Evolutionary conservation across 2,888 invertebrate genomes (phyloP).

Genomic region (Dione vanillae): DNA sequence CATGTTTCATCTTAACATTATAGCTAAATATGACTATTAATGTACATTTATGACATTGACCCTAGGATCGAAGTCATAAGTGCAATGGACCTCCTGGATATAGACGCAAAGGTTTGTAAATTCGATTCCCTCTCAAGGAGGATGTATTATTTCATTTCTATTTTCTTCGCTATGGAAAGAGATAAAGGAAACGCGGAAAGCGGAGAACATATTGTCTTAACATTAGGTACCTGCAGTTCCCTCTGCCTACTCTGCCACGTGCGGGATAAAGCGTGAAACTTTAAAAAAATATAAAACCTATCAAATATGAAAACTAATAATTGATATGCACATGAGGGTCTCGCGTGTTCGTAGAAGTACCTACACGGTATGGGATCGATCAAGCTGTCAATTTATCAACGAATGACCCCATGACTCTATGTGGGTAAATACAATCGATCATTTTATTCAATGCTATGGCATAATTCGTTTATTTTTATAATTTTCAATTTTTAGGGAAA

Average conservation of each 20-base stretch:
- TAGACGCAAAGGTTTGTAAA: too few relatives aligned
- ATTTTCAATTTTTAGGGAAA: too few relatives aligned
- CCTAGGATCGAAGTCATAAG: not conserved
- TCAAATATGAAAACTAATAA: not conserved
- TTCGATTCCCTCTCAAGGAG: too few relatives aligned
- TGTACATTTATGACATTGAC: not conserved
- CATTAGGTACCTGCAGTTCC: not conserved
- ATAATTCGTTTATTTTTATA: not conserved
- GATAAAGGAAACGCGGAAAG: too few relatives aligned
- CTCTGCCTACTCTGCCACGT: too few relatives aligned
- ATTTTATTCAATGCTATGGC: slow-evolving; percentile 8
- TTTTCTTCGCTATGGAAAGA: too few relatives aligned
- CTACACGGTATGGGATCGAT: slow-evolving; percentile 28
- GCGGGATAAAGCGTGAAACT: too few relatives aligned
- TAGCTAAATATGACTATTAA: not conserved
- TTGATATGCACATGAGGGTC: slow-evolving; percentile 1
- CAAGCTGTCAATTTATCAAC: slow-evolving; percentile 39
- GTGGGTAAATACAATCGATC: slow-evolving; percentile 31
- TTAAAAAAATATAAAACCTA: too few relatives aligned
- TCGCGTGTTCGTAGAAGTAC: slow-evolving; percentile 1
- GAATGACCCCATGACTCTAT: slow-evolving; percentile 28
- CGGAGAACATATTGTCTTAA: not conserved
- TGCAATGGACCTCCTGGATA: slow-evolving; percentile 1
- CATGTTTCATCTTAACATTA: too few relatives aligned
- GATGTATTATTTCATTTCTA: too few relatives aligned